Evolutionary conservation across 2,797 vertebrate species (phyloP).

Genomic region (Parauchenoglanis ngamensis): DNA sequence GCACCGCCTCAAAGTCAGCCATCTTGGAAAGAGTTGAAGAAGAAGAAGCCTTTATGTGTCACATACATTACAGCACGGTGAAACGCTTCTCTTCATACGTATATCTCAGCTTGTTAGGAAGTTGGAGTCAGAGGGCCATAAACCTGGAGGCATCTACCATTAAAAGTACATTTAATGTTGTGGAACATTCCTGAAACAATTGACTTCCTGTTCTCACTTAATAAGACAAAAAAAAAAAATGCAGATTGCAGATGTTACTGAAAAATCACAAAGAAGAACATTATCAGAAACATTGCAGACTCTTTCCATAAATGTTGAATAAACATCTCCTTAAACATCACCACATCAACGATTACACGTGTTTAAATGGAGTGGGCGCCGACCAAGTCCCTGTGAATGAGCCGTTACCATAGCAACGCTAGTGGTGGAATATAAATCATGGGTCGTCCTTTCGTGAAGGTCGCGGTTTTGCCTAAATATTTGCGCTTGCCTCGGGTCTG

Average conservation of each 20-base stretch:
- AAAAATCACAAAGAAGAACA: too few relatives aligned
- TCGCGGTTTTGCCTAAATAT: constrained; percentile 11
- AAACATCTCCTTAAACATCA: background rate
- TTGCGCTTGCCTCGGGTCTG: constrained; percentile 24
- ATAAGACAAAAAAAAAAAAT: too few relatives aligned
- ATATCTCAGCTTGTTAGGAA: too few relatives aligned
- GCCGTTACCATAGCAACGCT: background rate
- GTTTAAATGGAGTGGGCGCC: background rate
- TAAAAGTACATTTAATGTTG: background rate
- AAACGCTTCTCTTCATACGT: too few relatives aligned
- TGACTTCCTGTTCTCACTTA: background rate
- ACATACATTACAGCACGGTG: too few relatives aligned
- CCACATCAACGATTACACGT: background rate
- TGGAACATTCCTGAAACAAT: background rate
- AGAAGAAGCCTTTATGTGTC: too few relatives aligned
- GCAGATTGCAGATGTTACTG: too few relatives aligned
- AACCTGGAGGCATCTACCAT: background rate
- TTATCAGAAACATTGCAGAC: background rate
- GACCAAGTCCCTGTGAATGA: background rate
- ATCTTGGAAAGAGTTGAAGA: background rate
- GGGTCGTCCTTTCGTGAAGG: background rate
- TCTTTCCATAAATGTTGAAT: background rate
- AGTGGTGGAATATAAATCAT: background rate
- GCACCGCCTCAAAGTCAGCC: background rate
- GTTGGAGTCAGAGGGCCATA: too few relatives aligned